Evolutionary conservation across 2,113 vertebrate species (phyloP), one percentile per base, ranked within the genome.

Genomic region (Caranx ignobilis): DNA sequence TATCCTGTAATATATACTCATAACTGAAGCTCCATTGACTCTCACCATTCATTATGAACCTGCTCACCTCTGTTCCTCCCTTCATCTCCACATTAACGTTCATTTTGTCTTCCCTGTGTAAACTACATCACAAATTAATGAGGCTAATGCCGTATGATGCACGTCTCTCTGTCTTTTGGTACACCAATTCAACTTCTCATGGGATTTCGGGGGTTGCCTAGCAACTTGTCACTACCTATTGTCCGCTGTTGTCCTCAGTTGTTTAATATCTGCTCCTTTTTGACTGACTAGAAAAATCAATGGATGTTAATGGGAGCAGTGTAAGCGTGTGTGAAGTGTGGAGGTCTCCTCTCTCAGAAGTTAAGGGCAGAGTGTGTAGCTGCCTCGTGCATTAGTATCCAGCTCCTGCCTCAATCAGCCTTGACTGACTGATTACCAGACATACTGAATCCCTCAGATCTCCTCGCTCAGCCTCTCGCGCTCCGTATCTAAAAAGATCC

Each of bases 391-490:
- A 32, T 64, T 75, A 62, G 47, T 8, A 34, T 83, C 31, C 15
- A 21, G 47, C 11, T 31, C 43, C 56, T 77, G n/a, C 65, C 39
- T 6, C 47, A 63, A 41, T 26, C 26, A 26, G 52, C 59, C 1
- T 35, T 47, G 43, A 31, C 7, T 32, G 63, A 65, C 13, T 9
- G 31, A 54, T 68, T 21, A 34, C 45, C 32, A 67, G 74, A 65
- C 59, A 3, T 41, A 39, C 32, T 15, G 32, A 26, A 15, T 2
- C 12, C 32, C 68, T 59, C 65, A 34, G n/a, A 61, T 75, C 60
- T 71, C 48, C n/a, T 45, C 67, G 32, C 43, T 75, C 65, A 50
- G 54, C 12, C 31, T 37, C 71, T 60, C 48, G 5, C 59, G 26
- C 26, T 26, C 26, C 26, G 26, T 26, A 26, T 26, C 26, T 26